Evolutionary conservation across 2,888 invertebrate species (phyloP).

Genomic region (Hydropsyche betteni): DNA sequence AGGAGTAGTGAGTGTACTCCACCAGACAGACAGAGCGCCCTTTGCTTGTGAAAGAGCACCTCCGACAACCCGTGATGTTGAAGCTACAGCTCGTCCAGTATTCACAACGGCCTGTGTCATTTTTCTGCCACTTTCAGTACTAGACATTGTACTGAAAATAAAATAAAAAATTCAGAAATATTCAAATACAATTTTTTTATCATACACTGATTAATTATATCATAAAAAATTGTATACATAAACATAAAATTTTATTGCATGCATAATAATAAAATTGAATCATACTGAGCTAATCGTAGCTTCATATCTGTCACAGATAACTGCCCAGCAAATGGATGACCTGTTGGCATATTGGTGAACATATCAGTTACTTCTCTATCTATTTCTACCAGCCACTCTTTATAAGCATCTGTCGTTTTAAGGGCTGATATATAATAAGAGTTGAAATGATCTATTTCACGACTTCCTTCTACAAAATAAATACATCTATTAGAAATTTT

Average conservation of each 20-base stretch:
- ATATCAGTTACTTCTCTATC: conserved; percentile 70
- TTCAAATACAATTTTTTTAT: conserved; percentile 8
- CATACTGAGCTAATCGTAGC: conserved; percentile 88
- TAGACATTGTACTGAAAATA: conserved; percentile 87
- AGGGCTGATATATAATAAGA: conserved; percentile 83
- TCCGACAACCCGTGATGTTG: conserved; percentile 67
- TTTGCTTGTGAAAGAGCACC: conserved; percentile 89
- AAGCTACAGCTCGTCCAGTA: conserved; percentile 87
- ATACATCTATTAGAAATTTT: conserved; percentile 4
- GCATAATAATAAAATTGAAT: neutral
- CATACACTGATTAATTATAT: neutral
- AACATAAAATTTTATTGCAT: conserved; percentile 2
- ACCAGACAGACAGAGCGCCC: conserved; percentile 88
- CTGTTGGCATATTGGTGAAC: conserved; percentile 76
- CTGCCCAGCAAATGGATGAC: conserved; percentile 95
- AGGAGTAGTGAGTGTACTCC: conserved; percentile 75
- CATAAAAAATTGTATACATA: conserved; percentile 23
- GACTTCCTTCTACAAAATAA: conserved; percentile 71
- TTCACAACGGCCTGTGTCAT: conserved; percentile 91
- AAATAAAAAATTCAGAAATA: conserved; percentile 25
- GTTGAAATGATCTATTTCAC: conserved; percentile 90
- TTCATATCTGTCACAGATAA: conserved; percentile 95
- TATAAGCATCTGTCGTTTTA: conserved; percentile 88
- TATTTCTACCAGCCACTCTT: conserved; percentile 78
- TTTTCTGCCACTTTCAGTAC: conserved; percentile 91